phyloP scores from a whole-genome alignment of 2,888 invertebrate genomes.

The Philopedon plagiatum region DNA sequence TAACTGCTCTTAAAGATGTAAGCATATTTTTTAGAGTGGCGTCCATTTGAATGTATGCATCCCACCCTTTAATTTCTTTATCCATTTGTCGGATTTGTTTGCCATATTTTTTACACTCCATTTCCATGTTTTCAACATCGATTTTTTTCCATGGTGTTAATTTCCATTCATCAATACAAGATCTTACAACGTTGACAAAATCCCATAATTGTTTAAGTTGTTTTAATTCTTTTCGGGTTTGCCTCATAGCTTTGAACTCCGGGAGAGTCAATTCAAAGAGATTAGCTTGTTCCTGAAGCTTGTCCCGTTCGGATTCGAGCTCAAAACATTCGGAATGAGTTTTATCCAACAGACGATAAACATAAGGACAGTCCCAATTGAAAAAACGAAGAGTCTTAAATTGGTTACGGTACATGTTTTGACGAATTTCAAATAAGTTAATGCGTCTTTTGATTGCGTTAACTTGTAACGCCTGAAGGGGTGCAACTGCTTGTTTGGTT shows the following conservation, averaged over 20 bases:
- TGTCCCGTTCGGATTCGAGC: constrained; percentile 79
- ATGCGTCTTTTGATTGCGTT: constrained; percentile 88
- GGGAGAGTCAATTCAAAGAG: constrained; percentile 90
- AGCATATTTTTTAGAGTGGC: constrained; percentile 91
- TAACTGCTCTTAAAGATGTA: constrained; percentile 92
- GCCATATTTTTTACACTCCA: constrained; percentile 91
- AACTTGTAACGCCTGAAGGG: constrained; percentile 90
- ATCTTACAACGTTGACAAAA: constrained; percentile 84
- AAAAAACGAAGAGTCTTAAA: constrained; percentile 77
- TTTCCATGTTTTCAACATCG: constrained; percentile 94
- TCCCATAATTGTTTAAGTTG: constrained; percentile 91
- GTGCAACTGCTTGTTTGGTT: constrained; percentile 88
- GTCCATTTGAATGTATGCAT: constrained; percentile 86
- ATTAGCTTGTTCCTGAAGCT: constrained; percentile 80
- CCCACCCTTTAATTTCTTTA: constrained; percentile 85
- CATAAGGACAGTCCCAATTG: constrained; percentile 76
- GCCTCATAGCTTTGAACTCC: constrained; percentile 84
- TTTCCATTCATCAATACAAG: constrained; percentile 93
- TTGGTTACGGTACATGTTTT: constrained; percentile 82
- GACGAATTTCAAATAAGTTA: constrained; percentile 83
- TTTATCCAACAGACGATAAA: constrained; percentile 80
- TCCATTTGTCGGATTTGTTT: constrained; percentile 86
- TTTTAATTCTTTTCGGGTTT: constrained; percentile 83
- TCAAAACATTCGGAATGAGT: constrained; percentile 76
- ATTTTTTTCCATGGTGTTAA: constrained; percentile 94